Evolutionary conservation across 2,113 vertebrate genomes (phyloP).

Genomic region (Thunnus thynnus): DNA sequence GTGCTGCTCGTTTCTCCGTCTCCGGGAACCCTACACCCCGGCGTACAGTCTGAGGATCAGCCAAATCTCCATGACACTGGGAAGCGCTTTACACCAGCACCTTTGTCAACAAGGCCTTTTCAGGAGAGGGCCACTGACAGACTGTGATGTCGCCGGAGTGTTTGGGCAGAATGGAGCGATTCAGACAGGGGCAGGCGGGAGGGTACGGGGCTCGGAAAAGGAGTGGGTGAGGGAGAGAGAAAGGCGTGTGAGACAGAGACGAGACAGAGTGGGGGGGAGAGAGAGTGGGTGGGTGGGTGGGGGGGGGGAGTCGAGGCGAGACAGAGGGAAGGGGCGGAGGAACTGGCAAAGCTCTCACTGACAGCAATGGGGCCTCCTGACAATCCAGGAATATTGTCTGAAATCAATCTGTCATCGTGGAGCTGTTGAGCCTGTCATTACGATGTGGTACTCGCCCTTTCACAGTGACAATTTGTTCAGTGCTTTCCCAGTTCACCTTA

Average conservation of each 20-base stretch:
- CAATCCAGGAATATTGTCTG: conserved; percentile 79
- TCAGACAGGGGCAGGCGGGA: conserved; percentile 55
- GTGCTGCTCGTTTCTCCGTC: conserved; percentile 40
- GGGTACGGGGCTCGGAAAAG: conserved; percentile 23
- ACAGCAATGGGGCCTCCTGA: conserved; percentile 72
- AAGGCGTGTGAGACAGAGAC: conserved; percentile 65
- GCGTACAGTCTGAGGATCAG: conserved; percentile 40
- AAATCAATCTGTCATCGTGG: conserved; percentile 77
- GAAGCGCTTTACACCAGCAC: conserved; percentile 72
- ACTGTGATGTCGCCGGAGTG: conserved; percentile 71
- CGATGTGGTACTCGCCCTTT: conserved; percentile 60
- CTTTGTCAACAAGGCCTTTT: conserved; percentile 75
- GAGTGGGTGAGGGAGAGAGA: conserved; percentile 57
- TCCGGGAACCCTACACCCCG: conserved; percentile 61
- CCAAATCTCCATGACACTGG: conserved; percentile 66
- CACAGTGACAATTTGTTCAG: conserved; percentile 79
- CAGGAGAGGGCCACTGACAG: conserved; percentile 69
- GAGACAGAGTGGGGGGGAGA: conserved; percentile 55
- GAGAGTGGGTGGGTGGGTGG: conserved; percentile 12
- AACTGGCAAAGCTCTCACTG: conserved; percentile 76
- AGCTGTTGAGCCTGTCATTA: conserved; percentile 72
- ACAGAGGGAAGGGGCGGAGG: conserved; percentile 55
- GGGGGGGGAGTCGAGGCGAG: conserved; percentile 42
- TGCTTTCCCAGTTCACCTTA: conserved; percentile 73
- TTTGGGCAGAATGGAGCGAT: conserved; percentile 73